Evolutionary conservation across 2,888 invertebrate species (phyloP).

Genomic region (Galerucella pusilla): DNA sequence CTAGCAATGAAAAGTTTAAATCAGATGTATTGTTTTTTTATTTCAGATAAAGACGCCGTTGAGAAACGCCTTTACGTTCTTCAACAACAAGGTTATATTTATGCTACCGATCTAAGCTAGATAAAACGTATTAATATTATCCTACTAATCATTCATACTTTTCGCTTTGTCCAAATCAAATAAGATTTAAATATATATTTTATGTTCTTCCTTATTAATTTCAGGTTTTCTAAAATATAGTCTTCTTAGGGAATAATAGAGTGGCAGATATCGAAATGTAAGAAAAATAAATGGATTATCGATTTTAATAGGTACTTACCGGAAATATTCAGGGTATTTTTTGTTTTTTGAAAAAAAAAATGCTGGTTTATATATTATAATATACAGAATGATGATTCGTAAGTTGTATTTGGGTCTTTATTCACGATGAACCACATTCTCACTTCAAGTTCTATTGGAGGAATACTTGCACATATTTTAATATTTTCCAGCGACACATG

Average conservation of each 20-base stretch:
- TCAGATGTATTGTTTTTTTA: constrained; percentile 11
- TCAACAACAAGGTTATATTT: constrained; percentile 81
- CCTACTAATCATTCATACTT: constrained; percentile 14
- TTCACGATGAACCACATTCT: no score
- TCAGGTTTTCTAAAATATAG: neutral
- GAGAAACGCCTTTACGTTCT: constrained; percentile 91
- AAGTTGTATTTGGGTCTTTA: no score
- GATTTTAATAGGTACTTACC: no score
- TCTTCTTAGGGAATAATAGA: neutral
- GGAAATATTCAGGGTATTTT: no score
- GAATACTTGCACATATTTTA: no score
- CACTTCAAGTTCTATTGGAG: no score
- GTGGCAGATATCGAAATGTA: neutral
- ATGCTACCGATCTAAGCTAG: constrained; percentile 48
- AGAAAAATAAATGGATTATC: neutral
- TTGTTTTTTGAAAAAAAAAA: no score
- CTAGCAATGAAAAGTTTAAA: neutral
- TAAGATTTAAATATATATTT: constrained; percentile 14
- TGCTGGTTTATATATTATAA: no score
- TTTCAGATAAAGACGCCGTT: constrained; percentile 94
- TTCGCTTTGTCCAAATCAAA: constrained; percentile 22
- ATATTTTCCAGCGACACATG: no score
- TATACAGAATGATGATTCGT: no score
- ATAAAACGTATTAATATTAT: constrained; percentile 13
- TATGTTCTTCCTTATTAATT: neutral